Evolutionary conservation across 2,888 invertebrate species (phyloP), one percentile per base, ranked within the genome.

Genomic region (Merodon equestris): DNA sequence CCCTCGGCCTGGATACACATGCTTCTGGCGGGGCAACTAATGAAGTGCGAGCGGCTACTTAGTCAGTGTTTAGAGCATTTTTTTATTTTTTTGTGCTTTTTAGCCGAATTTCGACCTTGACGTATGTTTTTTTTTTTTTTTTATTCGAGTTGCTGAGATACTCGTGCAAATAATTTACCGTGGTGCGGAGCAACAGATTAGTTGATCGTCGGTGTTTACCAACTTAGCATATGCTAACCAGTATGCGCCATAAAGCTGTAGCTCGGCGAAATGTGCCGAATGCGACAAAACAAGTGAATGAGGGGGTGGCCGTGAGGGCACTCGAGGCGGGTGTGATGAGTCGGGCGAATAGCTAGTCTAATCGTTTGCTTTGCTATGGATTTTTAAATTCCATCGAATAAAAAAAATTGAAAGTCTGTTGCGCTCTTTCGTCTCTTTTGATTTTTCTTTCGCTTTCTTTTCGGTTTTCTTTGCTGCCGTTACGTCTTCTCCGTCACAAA

Each of bases 11-110:
- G 40, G 45, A 40, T 40, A 40, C 40, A 40, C 2, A 27, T 27
- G 51, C 47, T 60, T 40, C 48, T 71, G 61, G 27, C 56, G 42
- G 44, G 56, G 56, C 67, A 50, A 19, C 60, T 66, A 60, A 38
- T 56, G 54, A 60, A 56, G 15, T 64, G 51, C 56, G 34, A 47
- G 63, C 68, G 44, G 51, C 42, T 36, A 57, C 54, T 76, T 71
- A 76, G 75, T 67, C 61, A 61, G 51, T 77, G 66, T 66, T 72
- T 77, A 77, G 60, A 71, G 60, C 60, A 54, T 13, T 47, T 53
- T 12, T 51, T 50, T 50, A 18, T 40, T 40, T 27, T 27, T 27
- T 2, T 7, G 36, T 44, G 50, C 56, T 73, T 68, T 58, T 58
- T 75, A 60, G 54, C 45, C 58, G 36, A 66, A 57, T 61, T 57